Evolutionary conservation across 2,888 invertebrate genomes (phyloP).

Genomic region (Artemia sinica): DNA sequence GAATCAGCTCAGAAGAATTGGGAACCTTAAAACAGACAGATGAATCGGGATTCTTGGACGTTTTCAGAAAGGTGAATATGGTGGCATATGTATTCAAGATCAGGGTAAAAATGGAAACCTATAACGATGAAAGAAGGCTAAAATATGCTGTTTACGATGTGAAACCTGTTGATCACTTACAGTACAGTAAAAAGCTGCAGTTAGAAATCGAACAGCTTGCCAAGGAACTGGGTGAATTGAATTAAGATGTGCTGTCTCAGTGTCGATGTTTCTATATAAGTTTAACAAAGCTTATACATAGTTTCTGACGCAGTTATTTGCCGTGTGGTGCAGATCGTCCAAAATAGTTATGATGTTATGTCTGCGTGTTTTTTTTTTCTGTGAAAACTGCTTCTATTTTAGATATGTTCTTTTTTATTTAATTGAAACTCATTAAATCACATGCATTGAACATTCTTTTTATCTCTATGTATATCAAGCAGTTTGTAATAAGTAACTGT

Average conservation of each 20-base stretch:
- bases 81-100: conserved; percentile 63
- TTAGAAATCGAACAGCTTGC: conserved; percentile 45
- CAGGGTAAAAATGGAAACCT: conserved; percentile 73
- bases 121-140: conserved; percentile 64
- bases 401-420: no score
- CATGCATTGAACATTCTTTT: no score
- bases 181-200: conserved; percentile 52
- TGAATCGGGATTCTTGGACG: conserved; percentile 44
- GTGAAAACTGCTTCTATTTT: no score
- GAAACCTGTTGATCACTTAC: conserved; percentile 53
- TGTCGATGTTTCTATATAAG: no score
- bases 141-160: conserved; percentile 54
- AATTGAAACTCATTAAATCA: no score
- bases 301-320: no score
- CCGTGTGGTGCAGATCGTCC: no score
- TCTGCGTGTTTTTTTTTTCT: no score
- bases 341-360: no score
- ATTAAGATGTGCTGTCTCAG: background rate
- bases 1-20: conserved; percentile 47
- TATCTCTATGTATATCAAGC: no score
- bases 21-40: conserved; percentile 45
- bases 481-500: no score
- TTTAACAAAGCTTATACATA: no score
- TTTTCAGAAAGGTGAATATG: conserved; percentile 58
- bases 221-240: conserved; percentile 4